A percentile compares a stretch with the other conserved stretches of the same genome.
Evolutionary conservation across 2,113 vertebrate genomes (phyloP).

Genomic region (Ranitomeya variabilis): DNA sequence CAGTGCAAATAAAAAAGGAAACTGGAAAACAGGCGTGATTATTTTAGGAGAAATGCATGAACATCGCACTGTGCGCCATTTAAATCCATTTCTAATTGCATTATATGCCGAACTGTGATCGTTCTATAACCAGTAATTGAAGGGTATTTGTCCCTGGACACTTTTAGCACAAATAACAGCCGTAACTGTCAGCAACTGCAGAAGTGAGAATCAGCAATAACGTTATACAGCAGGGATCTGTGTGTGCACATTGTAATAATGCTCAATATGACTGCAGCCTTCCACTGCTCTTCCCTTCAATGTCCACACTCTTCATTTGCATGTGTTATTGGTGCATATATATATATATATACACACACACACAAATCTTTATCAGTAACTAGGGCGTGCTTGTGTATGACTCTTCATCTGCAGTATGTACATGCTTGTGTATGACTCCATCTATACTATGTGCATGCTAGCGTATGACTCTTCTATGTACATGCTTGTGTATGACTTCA

Average conservation of each 20-base stretch:
- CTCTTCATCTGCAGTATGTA: too few species aligned
- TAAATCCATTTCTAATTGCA: neutral
- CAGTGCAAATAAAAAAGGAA: neutral
- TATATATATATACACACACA: too few species aligned
- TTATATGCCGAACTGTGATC: neutral
- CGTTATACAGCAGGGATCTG: slow-evolving; percentile 24
- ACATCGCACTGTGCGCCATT: neutral
- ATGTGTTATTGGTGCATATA: neutral
- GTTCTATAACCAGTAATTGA: neutral
- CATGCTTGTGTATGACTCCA: too few species aligned
- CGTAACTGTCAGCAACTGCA: slow-evolving; percentile 6
- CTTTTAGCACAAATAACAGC: slow-evolving; percentile 22
- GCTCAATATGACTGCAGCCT: neutral
- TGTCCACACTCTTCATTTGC: slow-evolving; percentile 6
- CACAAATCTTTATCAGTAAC: too few species aligned
- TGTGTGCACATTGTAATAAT: slow-evolving; percentile 35
- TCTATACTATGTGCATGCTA: too few species aligned
- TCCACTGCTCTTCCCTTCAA: neutral
- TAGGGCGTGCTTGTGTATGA: too few species aligned
- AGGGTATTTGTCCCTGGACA: slow-evolving; percentile 2
- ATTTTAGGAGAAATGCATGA: neutral
- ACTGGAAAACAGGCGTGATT: neutral
- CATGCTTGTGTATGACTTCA: too few species aligned
- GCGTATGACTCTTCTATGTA: too few species aligned
- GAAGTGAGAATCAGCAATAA: neutral